Evolutionary conservation across 2,797 vertebrate genomes (phyloP), one percentile per base, ranked within the genome.

Genomic region (Leptatherina wallacei): DNA sequence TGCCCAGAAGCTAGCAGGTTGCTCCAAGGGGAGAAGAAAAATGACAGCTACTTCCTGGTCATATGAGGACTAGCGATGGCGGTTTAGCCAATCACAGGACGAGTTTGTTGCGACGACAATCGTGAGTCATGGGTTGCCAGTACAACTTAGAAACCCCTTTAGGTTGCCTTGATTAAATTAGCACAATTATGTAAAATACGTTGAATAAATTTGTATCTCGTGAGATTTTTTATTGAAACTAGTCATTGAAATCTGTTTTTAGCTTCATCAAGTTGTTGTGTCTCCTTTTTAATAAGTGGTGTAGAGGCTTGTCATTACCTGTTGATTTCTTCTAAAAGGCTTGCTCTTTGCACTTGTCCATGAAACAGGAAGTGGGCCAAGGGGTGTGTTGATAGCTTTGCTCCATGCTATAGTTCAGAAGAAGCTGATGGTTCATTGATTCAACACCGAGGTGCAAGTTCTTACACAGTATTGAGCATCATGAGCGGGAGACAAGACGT

Each of bases 401-500:
- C 10, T 3, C 33, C n/a, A 58, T 6, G 12, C 42, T 40, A 5
- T 68, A 64, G 58, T 75, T 13, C 11, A 56, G n/a, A 58, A 8
- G n/a, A 1, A 67, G 8, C 51, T 35, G 18, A 4, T 44, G 20
- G 11, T 27, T 65, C 0, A 24, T 14, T 3, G 5, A 52, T 29
- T 32, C 24, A 29, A 24, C 9, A 27, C 2, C 3, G 7, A 49
- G 54, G 14, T 42, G 13, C 42, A 12, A 29, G 24, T 13, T 58
- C 14, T 44, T 13, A 33, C 58, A 62, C 51, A 16, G 18, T 24
- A 27, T 29, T 14, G 11, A 12, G 0, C 11, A 35, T 32, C 22
- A 94, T 93, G 93, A 91, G 88, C 55, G 71, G 2, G 24, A 24
- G 64, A 10, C 74, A 14, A 10, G 80, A 84, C 63, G 61, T 35